These are phyloP conservation scores for Chironomus tepperi DNA, from an alignment of 1,140 invertebrate species.

Conservation along the genomic window DNA sequence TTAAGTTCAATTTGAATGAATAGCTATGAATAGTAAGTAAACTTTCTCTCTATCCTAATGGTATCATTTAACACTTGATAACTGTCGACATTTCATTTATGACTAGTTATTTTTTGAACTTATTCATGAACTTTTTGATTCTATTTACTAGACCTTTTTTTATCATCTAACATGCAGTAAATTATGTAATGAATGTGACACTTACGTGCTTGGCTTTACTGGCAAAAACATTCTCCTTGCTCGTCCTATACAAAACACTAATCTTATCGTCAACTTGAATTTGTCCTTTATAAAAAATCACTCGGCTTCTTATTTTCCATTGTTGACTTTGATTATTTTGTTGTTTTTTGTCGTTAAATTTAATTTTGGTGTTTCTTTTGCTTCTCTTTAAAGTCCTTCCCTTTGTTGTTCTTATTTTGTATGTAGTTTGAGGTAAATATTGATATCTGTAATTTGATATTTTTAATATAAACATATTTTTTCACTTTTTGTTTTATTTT, in stretches of 20 bases:
- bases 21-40: no score
- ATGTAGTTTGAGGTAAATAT: neutral
- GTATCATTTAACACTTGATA: no score
- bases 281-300: constrained; percentile 21
- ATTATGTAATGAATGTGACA: constrained; percentile 22
- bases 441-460: constrained; percentile 18
- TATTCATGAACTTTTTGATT: no score
- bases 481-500: no score
- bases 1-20: no score
- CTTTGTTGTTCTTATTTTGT: constrained; percentile 2
- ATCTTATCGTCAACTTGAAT: constrained; percentile 21
- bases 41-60: no score
- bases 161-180: no score
- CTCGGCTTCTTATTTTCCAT: constrained; percentile 22
- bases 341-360: neutral
- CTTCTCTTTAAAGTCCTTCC: neutral
- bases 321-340: neutral
- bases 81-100: no score
- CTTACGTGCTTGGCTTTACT: constrained; percentile 39
- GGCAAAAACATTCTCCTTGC: constrained; percentile 34
- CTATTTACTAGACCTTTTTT: no score
- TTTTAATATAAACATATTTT: neutral
- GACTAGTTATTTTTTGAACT: no score
- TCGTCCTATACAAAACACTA: constrained; percentile 20
- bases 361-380: neutral